Conservation (phyloP, 2,113 vertebrate genomes). For the Hyaena hyaena region DNA sequence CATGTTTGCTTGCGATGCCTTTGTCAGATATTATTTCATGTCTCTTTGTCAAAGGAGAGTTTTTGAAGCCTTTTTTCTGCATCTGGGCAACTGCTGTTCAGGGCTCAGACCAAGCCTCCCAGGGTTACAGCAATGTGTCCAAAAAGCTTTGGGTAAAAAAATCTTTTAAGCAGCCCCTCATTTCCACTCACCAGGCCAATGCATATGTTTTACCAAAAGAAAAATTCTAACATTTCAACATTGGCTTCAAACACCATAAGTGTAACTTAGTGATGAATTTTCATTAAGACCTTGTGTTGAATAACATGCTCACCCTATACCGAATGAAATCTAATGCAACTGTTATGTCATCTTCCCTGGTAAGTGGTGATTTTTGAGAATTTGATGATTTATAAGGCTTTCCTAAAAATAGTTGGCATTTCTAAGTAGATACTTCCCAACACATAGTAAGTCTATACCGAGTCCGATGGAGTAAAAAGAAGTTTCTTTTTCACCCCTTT, state of each 20-base stretch:
- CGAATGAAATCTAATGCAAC: slow-evolving; percentile 22
- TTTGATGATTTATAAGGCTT: slow-evolving; percentile 57
- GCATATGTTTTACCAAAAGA: slow-evolving; percentile 69
- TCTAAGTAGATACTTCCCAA: neutral
- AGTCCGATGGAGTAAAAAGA: neutral
- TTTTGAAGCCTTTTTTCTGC: slow-evolving; percentile 80
- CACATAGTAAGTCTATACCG: neutral
- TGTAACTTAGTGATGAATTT: slow-evolving; percentile 21
- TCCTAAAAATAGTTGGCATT: slow-evolving; percentile 35
- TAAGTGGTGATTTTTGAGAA: slow-evolving; percentile 59
- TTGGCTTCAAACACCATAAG: slow-evolving; percentile 3
- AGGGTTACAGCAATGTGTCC: slow-evolving; percentile 79
- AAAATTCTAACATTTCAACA: slow-evolving; percentile 56
- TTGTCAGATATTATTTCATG: slow-evolving; percentile 83
- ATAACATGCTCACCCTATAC: neutral
- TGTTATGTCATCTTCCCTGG: neutral
- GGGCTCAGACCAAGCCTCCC: slow-evolving; percentile 82
- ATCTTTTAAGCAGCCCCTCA: slow-evolving; percentile 83
- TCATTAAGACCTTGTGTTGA: slow-evolving; percentile 46
- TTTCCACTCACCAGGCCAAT: slow-evolving; percentile 85
- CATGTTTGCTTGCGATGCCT: slow-evolving; percentile 85
- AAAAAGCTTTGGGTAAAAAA: slow-evolving; percentile 85
- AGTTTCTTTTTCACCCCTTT: slow-evolving; percentile 36
- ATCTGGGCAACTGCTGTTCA: slow-evolving; percentile 84
- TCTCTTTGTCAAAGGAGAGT: slow-evolving; percentile 83